A percentile compares a stretch with the other conserved stretches of the same genome.
phyloP scores from a whole-genome alignment of 1,140 invertebrate species.

The Polypedilum vanderplanki region DNA sequence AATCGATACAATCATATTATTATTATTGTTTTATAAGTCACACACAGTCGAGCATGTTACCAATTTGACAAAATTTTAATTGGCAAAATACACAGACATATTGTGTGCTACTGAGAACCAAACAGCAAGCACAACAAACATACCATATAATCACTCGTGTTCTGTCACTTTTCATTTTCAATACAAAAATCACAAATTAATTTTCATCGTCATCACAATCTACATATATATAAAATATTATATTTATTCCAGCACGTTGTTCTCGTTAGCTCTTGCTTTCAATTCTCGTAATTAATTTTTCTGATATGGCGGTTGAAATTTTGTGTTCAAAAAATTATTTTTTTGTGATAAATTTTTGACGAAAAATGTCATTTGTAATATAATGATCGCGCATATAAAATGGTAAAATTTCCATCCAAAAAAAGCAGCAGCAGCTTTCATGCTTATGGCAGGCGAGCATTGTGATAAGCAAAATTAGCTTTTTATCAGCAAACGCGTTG shows the following conservation, averaged over 20 bases:
- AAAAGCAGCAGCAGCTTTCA: slow-evolving; percentile 1
- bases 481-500: slow-evolving; percentile 15
- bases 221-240: not conserved
- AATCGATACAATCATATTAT: not conserved
- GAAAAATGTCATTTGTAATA: slow-evolving; percentile 5
- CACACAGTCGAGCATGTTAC: not conserved
- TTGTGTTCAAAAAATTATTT: not conserved
- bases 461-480: slow-evolving; percentile 22
- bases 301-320: not conserved
- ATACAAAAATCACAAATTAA: slow-evolving; percentile 20
- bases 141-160: slow-evolving; percentile 21
- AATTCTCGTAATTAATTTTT: not conserved
- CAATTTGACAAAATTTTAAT: slow-evolving; percentile 27
- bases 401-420: not conserved
- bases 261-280: not conserved
- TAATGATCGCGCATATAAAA: not conserved
- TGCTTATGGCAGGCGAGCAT: not conserved
- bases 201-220: slow-evolving; percentile 12
- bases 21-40: too few species aligned
- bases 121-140: slow-evolving; percentile 20
- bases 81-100: slow-evolving; percentile 17
- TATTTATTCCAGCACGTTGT: too few species aligned
- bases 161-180: slow-evolving; percentile 26
- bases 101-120: slow-evolving; percentile 3
- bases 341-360: not conserved